These are phyloP conservation scores for Prorops nasuta DNA, from an alignment of 1,140 invertebrate species.

Conservation along the genomic window DNA sequence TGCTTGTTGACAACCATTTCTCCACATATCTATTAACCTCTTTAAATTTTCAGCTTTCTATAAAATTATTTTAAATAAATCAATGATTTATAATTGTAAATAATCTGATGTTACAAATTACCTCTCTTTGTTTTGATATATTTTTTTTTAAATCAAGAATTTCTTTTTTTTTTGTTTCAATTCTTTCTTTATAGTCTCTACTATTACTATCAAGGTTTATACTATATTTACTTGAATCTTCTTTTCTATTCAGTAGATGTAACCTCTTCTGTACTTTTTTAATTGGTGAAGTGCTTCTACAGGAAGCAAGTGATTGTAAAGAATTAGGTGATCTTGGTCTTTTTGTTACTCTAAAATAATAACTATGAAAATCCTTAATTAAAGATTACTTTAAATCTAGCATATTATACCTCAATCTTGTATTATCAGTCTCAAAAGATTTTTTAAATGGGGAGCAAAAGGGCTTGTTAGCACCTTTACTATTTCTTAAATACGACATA, in stretches of 20 bases:
- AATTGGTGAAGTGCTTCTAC: too few species aligned
- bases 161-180: constrained; percentile 2
- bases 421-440: not conserved
- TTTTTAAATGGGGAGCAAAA: not conserved
- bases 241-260: not conserved
- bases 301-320: too few species aligned
- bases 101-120: not conserved
- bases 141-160: constrained; percentile 8
- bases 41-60: not conserved
- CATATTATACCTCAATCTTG: not conserved
- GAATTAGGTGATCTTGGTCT: not conserved
- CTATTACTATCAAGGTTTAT: not conserved
- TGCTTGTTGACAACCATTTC: constrained; percentile 5
- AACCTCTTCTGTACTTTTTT: not conserved
- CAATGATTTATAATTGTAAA: not conserved
- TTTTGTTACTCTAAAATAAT: not conserved
- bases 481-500: too few species aligned
- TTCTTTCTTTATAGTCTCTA: not conserved
- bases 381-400: not conserved
- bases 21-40: constrained; percentile 10
- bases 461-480: too few species aligned
- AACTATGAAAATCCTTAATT: not conserved
- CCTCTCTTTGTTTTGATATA: constrained; percentile 12
- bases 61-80: not conserved
- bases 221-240: not conserved